These are phyloP conservation scores for Gymnodraco acuticeps DNA, from an alignment of 2,797 vertebrate genomes.

Conservation along the genomic window DNA sequence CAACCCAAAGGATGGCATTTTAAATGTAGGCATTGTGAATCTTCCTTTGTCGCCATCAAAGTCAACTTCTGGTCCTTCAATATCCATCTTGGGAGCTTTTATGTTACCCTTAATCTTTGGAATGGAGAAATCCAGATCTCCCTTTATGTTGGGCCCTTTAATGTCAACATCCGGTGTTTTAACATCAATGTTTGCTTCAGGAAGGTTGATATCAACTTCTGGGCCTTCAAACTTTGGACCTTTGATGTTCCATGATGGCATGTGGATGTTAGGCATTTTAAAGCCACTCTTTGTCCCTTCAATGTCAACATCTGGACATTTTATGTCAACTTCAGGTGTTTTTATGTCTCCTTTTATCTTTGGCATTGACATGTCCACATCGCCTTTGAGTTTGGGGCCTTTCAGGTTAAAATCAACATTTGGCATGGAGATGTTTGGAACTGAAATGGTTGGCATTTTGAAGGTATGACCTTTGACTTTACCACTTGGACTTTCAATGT, in stretches of 20 bases:
- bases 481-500: not conserved
- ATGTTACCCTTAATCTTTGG: conserved; percentile 10
- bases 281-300: conserved; percentile 18
- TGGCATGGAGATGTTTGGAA: conserved; percentile 27
- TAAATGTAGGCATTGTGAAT: conserved; percentile 38
- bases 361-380: too few relatives aligned
- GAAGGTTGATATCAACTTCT: conserved; percentile 24
- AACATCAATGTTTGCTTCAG: not conserved
- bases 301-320: conserved; percentile 25
- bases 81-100: not conserved
- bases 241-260: not conserved
- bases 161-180: not conserved
- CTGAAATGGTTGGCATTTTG: conserved; percentile 35
- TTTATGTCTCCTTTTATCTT: conserved; percentile 12
- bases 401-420: conserved; percentile 13
- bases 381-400: conserved; percentile 2
- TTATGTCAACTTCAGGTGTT: conserved; percentile 33
- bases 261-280: conserved; percentile 28
- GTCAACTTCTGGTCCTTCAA: conserved; percentile 41
- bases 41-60: conserved; percentile 7
- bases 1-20: conserved; percentile 23
- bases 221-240: conserved; percentile 11
- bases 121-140: conserved; percentile 21
- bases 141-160: not conserved
- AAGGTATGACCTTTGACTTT: conserved; percentile 49